Conservation (phyloP, 1,140 invertebrate genomes). For the Achatina immaculata region DNA sequence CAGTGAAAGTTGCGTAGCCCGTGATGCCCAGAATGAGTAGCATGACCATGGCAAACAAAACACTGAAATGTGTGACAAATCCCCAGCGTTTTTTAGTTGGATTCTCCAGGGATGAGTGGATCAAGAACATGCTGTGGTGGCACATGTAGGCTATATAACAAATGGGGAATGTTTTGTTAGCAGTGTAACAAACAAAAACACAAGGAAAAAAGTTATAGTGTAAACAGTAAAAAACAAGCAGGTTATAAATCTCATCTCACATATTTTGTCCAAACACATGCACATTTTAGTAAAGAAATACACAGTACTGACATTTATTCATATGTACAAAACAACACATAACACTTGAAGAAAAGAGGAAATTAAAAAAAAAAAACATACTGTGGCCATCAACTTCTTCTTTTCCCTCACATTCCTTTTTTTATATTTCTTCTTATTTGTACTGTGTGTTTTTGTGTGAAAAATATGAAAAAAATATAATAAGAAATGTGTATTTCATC, state of each 20-base stretch:
- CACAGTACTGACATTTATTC: no score
- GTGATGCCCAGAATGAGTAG: constrained; percentile 82
- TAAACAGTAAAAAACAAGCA: constrained; percentile 21
- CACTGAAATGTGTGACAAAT: constrained; percentile 83
- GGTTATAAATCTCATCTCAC: neutral
- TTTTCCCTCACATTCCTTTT: no score
- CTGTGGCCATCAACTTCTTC: no score
- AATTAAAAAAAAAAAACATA: no score
- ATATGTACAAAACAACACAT: no score
- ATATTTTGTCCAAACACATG: no score
- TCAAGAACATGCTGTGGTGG: constrained; percentile 90
- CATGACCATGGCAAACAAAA: constrained; percentile 81
- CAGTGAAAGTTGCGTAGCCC: constrained; percentile 87
- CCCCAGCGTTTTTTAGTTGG: constrained; percentile 84
- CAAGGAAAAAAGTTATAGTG: neutral
- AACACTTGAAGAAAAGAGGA: no score
- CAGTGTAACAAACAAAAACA: neutral
- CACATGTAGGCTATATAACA: constrained; percentile 85
- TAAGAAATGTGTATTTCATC: no score
- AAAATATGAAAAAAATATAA: no score
- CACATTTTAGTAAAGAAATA: no score
- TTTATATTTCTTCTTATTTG: no score
- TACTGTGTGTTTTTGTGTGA: no score
- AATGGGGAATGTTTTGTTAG: neutral
- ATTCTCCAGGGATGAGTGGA: constrained; percentile 85